Evolutionary conservation across 2,797 vertebrate species (phyloP), one percentile per base, ranked within the genome.

Genomic region (Nannoperca australis): DNA sequence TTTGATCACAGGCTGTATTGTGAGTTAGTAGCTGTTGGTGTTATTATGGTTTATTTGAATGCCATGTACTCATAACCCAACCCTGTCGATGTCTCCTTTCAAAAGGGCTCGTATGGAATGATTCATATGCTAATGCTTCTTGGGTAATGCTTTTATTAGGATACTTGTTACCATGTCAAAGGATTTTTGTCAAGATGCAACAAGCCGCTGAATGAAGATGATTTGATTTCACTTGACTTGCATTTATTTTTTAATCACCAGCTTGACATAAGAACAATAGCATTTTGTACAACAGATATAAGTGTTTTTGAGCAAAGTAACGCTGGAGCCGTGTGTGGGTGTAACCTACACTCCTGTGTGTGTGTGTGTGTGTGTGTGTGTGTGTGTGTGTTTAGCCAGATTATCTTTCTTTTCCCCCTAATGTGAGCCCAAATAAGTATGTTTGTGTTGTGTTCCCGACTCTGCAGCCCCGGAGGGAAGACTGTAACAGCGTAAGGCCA

Each of bases 381-480:
- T 65, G 61, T 27, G 14, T 36, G 34, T n/a, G n/a, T n/a, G n/a
- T n/a, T n/a, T n/a, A n/a, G 24, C 24, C 24, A 27, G 24, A 27
- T 27, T 27, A 27, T 2, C 24, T 27, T 27, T 27, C 24, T 27
- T 27, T 2, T 27, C 24, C 24, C 24, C 24, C 24, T 27, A 1
- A 27, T 27, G 24, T 27, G 24, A 27, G 24, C 24, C 24, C 24
- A 27, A 27, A 27, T 27, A 27, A 27, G 24, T 27, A 27, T 27
- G 24, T 42, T 71, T 84, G 71, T 88, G 76, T 88, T 87, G 83
- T 89, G 78, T 87, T 87, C 70, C 34, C 36, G 20, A 70, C 62
- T 12, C 80, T 73, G 68, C 88, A 96, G 95, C 95, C 95, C 56
- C 94, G 95, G 75, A 93, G 95, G 87, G 95, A 96, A 86, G 95